These are phyloP conservation scores for Aythya baeri DNA, from an alignment of 2,113 vertebrate species.

Conservation along the genomic window DNA sequence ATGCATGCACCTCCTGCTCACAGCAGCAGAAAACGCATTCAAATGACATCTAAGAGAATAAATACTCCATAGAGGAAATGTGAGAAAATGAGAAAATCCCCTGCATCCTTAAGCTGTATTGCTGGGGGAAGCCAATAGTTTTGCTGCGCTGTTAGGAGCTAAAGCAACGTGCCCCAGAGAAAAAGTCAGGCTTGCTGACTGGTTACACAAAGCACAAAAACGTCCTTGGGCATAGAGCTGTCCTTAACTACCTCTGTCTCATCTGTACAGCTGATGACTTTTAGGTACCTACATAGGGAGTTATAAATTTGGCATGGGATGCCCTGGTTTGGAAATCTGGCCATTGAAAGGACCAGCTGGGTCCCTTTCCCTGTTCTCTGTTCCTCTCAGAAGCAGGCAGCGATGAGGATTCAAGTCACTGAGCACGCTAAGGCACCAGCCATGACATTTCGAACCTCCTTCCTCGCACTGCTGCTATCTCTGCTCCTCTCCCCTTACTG, in stretches of 20 bases:
- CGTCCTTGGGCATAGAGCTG: background rate
- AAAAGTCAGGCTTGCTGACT: background rate
- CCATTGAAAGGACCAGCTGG: background rate
- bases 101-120: background rate
- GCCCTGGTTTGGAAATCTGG: background rate
- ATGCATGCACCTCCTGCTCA: background rate
- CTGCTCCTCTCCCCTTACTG: background rate
- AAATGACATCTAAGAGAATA: background rate
- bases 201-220: background rate
- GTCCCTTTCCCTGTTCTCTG: background rate
- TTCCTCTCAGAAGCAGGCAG: background rate
- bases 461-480: background rate
- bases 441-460: background rate
- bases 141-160: background rate
- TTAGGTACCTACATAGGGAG: background rate
- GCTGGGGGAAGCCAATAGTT: background rate
- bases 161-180: fast-evolving
- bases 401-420: background rate
- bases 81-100: background rate
- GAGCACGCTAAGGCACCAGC: fast-evolving
- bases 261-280: background rate
- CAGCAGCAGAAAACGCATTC: background rate
- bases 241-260: background rate
- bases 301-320: background rate
- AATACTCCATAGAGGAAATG: background rate